These are phyloP conservation scores for Amblyopsis hoosieri DNA, from an alignment of 2,797 vertebrate species.

Conservation along the genomic window DNA sequence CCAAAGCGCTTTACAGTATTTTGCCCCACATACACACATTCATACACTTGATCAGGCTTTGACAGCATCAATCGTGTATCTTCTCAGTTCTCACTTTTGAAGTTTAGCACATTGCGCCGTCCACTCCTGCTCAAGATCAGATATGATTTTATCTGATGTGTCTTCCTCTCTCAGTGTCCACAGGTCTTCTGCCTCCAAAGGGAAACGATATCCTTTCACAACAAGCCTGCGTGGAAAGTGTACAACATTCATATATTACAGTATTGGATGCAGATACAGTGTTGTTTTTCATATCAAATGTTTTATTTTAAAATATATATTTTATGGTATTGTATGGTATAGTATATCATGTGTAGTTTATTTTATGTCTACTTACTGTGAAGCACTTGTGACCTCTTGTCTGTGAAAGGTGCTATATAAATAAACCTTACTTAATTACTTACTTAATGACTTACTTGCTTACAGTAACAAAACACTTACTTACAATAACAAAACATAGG, in stretches of 20 bases:
- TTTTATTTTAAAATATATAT: too few relatives aligned
- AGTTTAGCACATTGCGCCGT: constrained; percentile 62
- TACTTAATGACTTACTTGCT: too few relatives aligned
- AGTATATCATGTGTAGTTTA: too few relatives aligned
- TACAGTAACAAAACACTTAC: background rate
- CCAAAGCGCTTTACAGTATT: too few relatives aligned
- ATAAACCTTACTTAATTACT: too few relatives aligned
- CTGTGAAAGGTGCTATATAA: too few relatives aligned
- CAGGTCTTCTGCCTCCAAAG: constrained; percentile 82
- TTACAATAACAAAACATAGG: constrained; percentile 45
- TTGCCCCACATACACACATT: too few relatives aligned
- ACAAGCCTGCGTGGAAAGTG: constrained; percentile 76
- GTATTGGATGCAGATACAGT: too few relatives aligned
- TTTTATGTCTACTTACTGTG: too few relatives aligned
- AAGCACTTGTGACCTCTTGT: too few relatives aligned
- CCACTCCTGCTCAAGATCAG: constrained; percentile 86
- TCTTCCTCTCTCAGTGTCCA: constrained; percentile 88
- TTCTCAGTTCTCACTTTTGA: constrained; percentile 76
- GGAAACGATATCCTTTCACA: constrained; percentile 84
- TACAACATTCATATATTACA: constrained; percentile 40
- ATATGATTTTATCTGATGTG: constrained; percentile 85
- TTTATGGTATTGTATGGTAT: too few relatives aligned
- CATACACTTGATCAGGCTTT: background rate
- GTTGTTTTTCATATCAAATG: too few relatives aligned
- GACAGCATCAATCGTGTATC: background rate